phyloP scores from a whole-genome alignment of 2,113 vertebrate genomes.

The Rhodinocichla rosea region DNA sequence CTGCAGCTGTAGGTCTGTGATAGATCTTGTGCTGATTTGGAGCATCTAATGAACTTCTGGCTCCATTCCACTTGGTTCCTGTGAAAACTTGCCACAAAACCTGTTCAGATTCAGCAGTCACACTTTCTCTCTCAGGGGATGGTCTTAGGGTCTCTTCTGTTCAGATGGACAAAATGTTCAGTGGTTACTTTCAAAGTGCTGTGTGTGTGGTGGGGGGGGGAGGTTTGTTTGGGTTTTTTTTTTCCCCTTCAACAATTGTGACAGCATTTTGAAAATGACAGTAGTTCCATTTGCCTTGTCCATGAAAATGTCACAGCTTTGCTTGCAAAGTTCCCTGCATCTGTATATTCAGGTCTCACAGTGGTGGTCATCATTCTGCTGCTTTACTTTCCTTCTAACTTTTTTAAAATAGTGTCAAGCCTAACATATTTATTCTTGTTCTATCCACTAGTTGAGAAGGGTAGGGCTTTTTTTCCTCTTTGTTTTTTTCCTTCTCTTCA shows the following conservation, averaged over 20 bases:
- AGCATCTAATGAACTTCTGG: neutral
- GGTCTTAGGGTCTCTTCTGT: neutral
- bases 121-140: neutral
- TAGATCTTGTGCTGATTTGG: neutral
- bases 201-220: accelerated
- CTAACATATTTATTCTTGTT: neutral
- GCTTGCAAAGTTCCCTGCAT: neutral
- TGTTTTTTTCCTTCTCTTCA: neutral
- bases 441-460: neutral
- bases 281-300: neutral
- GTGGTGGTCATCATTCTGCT: neutral
- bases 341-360: neutral
- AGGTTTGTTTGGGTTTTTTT: too few relatives aligned
- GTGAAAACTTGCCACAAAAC: neutral
- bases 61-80: neutral
- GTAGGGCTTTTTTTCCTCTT: neutral
- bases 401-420: neutral
- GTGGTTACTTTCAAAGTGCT: neutral
- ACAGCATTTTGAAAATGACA: neutral
- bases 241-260: neutral
- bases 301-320: neutral
- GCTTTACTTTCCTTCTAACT: neutral
- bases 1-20: neutral
- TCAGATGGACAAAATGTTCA: neutral
- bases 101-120: neutral